Evolutionary conservation across 92 coral and sea anemone genomes (phyloP), one percentile per base, ranked within the genome.

Genomic region (Heteractis magnifica): DNA sequence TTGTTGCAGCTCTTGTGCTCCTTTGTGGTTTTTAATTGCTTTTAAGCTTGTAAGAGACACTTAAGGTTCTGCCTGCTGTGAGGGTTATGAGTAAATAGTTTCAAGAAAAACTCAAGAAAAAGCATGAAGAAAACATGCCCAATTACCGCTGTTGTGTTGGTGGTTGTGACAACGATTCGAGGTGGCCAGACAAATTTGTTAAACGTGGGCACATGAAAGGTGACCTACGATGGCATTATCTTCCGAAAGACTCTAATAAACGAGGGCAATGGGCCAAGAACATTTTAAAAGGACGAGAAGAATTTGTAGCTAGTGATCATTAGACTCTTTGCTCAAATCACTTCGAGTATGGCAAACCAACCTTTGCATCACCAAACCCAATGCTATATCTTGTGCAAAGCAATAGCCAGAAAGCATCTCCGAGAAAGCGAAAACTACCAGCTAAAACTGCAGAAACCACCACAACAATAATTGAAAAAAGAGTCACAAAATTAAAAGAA

Each of bases 291-390:
- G 89, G 89, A 8, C 77, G 79, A 71, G 78, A 16, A 64, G 83
- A 75, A 14, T 89, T 89, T 59, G 15, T 15, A 14, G 87, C 79
- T 19, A 77, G 56, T 11, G 83, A 88, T 68, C 10, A 68, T 71
- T 52, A 79, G 23, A 70, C 77, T 10, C 84, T 88, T 26, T 88
- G 88, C 79, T 79, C 85, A n/a, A 88, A 88, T 75, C 91, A 88
- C 72, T 88, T 83, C 58, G 51, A 79, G 75, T 83, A 71, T 84
- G 91, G 91, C 19, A 80, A 88, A 71, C 88, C 91, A 11, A 79
- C 87, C 41, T 79, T 77, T 77, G 75, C 76, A 71, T 73, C 56
- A 51, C 86, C 85, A 23, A 65, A 52, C 23, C 88, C 91, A 74
- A 84, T 82, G 49, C 75, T 72, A 20, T 88, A 56, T 77, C 81